A percentile compares a stretch with the other conserved stretches of the same genome.
Evolutionary conservation across 2,113 vertebrate genomes (phyloP).

Genomic region (Nothoprocta perdicaria): DNA sequence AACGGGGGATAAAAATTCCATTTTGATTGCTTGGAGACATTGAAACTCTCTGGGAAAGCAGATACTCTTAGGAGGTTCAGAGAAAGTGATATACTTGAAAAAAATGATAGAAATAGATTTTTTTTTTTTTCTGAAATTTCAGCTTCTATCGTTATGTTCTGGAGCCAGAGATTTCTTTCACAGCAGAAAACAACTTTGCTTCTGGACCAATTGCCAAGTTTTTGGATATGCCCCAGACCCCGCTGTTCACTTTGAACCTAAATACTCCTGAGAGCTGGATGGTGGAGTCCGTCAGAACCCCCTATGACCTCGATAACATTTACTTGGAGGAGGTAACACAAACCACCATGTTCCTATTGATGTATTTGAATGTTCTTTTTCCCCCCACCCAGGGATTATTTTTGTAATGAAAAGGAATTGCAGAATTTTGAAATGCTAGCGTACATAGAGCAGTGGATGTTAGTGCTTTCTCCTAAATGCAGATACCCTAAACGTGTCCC

Average conservation of each 20-base stretch:
- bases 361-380: not conserved
- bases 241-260: slow-evolving; percentile 93
- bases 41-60: not conserved
- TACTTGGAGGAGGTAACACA: slow-evolving; percentile 92
- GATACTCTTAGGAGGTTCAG: not conserved
- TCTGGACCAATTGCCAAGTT: slow-evolving; percentile 93
- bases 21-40: accelerated
- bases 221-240: slow-evolving; percentile 96
- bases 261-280: slow-evolving; percentile 98
- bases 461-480: not conserved
- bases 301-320: slow-evolving; percentile 97
- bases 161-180: slow-evolving; percentile 91
- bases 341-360: not conserved
- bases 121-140: slow-evolving; percentile 44
- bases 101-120: not conserved
- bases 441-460: not conserved
- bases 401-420: not conserved
- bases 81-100: not conserved
- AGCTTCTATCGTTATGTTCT: slow-evolving; percentile 96
- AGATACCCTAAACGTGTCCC: not conserved
- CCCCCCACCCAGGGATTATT: not conserved
- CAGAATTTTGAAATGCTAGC: not conserved
- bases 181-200: slow-evolving; percentile 84
- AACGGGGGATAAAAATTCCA: not conserved
- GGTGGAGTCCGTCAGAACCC: slow-evolving; percentile 94